Conservation (phyloP, 1,140 invertebrate genomes). For the Streblospio benedicti region DNA sequence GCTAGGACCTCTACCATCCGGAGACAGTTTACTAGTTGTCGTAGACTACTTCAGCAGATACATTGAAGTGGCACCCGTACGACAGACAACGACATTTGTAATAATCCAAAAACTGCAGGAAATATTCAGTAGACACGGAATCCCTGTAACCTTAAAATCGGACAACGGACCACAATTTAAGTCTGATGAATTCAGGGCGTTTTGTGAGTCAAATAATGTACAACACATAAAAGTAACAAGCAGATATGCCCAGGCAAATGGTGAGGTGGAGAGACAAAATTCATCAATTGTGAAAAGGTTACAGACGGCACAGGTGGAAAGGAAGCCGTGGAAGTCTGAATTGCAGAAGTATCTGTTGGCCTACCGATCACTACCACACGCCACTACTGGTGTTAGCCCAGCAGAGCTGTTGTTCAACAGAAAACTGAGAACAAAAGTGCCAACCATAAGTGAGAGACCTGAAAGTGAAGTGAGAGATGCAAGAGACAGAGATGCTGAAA, state of each 20-base stretch:
- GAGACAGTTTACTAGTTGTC: neutral
- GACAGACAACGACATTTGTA: constrained; percentile 7
- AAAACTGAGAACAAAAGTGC: constrained; percentile 15
- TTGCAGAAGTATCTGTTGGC: constrained; percentile 18
- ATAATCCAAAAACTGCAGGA: neutral
- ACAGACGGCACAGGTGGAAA: constrained; percentile 21
- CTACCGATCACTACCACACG: constrained; percentile 25
- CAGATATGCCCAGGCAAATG: constrained; percentile 23
- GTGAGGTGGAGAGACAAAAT: constrained; percentile 26
- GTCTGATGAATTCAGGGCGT: constrained; percentile 14
- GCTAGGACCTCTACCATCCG: neutral
- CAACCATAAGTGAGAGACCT: too few relatives aligned
- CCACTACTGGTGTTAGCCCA: constrained; percentile 12
- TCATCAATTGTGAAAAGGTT: constrained; percentile 22
- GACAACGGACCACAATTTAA: constrained; percentile 8
- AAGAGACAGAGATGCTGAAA: too few relatives aligned
- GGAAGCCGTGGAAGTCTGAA: constrained; percentile 19
- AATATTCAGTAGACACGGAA: neutral
- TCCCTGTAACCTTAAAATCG: neutral
- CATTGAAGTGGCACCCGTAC: neutral
- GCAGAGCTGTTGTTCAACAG: constrained; percentile 15
- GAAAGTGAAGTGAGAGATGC: too few relatives aligned
- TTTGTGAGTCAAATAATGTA: constrained; percentile 16
- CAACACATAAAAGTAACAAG: constrained; percentile 14
- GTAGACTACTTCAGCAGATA: constrained; percentile 1